Base-by-base conservation (phyloP, 2,797 vertebrate species). In the Esox lucius region DNA sequence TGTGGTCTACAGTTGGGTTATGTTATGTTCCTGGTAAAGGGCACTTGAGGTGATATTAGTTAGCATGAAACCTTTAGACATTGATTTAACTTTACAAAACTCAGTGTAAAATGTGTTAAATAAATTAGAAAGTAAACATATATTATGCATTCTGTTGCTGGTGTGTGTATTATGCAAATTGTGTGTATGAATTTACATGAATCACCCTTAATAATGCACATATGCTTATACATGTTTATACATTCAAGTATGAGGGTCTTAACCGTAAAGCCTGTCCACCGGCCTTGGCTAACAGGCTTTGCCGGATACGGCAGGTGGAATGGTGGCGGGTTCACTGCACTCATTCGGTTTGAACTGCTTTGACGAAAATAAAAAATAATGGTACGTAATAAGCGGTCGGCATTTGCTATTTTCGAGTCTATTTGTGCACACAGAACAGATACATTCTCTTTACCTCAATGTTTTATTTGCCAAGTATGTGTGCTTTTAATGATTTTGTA, bases 301-400 rank as follows among this genome's bases (percentile, higher is more conserved):
- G 39, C 5, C 35, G 22, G 39, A 5, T 46, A 2, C 46, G 42
- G n/a, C 35, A 24, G n/a, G 42, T 68, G 67, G 35, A 22, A 6
- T 1, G 39, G 67, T n/a, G n/a, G 22, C 39, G 68, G 67, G 67
- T 42, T 24, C 67, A 48, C 66, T 68, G 39, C 66, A 68, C 35
- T 13, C 17, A 24, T 22, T 35, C 39, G 6, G 11, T 11, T 33
- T 33, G 16, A 67, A 67, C 65, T 8, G 33, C 16, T 68, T 46
- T 46, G 67, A 31, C 61, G 26, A 26, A 64, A 46, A 39, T 22
- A 39, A 46, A 19, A 19, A n/a, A 42, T 68, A 24, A 24, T 28
- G 13, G 4, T 26, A 24, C 61, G 28, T 24, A 62, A 24, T 28
- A 24, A 24, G 24, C 8, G 13, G 13, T 64, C 61, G 2, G 26